Percentiles rank a stretch among this genome's conserved stretches.
Evolutionary conservation across 2,888 invertebrate genomes (phyloP).

Genomic region (Xanthorhoe designata): DNA sequence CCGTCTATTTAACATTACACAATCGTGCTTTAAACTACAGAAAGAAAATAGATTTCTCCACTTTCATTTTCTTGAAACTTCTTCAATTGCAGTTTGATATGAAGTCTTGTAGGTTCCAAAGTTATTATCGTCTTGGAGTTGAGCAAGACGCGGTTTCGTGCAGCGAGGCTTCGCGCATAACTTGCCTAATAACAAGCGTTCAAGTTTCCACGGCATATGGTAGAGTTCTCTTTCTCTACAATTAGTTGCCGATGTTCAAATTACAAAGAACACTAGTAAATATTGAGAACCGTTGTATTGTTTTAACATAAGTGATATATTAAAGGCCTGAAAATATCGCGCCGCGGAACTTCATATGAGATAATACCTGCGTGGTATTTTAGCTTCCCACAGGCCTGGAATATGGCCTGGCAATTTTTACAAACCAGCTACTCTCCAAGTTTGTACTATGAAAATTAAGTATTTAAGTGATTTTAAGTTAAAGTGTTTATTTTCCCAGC

Average conservation of each 20-base stretch:
- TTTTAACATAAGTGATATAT: too few species aligned
- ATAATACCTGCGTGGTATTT: too few species aligned
- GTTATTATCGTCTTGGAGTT: constrained; percentile 20
- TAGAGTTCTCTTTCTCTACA: constrained; percentile 22
- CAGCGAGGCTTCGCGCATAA: constrained; percentile 23
- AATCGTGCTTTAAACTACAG: background rate
- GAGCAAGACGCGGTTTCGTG: constrained; percentile 3
- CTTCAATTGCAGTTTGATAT: constrained; percentile 13
- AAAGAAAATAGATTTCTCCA: constrained; percentile 5
- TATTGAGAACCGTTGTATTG: too few species aligned
- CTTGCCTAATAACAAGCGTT: constrained; percentile 45
- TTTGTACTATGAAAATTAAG: too few species aligned
- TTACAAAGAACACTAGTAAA: too few species aligned
- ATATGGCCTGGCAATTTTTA: too few species aligned
- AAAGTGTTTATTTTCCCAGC: too few species aligned
- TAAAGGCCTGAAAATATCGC: too few species aligned
- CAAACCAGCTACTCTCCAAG: too few species aligned
- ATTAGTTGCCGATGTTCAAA: background rate
- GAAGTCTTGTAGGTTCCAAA: constrained; percentile 23
- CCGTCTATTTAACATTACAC: background rate
- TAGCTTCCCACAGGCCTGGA: too few species aligned
- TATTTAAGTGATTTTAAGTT: too few species aligned
- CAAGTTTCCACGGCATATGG: constrained; percentile 40
- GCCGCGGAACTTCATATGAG: too few species aligned
- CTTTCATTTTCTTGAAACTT: constrained; percentile 24